Evolutionary conservation across 2,113 vertebrate genomes (phyloP), one percentile per base, ranked within the genome.

Genomic region (Stegastes partitus): DNA sequence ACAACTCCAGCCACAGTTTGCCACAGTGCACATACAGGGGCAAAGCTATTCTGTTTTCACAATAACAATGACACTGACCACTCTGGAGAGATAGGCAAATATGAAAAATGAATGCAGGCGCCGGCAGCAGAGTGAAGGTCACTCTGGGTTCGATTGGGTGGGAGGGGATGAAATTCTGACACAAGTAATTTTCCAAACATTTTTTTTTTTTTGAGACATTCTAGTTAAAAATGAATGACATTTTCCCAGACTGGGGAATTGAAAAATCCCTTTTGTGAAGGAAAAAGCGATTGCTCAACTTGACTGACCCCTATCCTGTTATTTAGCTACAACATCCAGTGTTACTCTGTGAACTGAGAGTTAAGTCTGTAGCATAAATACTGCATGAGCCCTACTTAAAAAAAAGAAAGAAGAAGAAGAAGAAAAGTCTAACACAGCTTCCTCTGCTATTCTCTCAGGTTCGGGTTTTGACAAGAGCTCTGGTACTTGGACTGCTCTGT

Each of bases 381-480:
- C 70, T 88, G 76, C 71, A 92, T 80, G 82, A 86, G 54, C 19
- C 21, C 19, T 37, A n/a, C 49, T 77, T 71, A n/a, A 58, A 72
- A 62, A 42, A 61, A 55, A 56, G 49, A 56, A 42, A 22, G n/a
- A 47, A 55, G 51, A 66, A 49, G 59, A 39, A 51, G 31, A 55
- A 55, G 66, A 49, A 63, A 39, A 51, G 31, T 66, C 56, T 89
- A 70, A 86, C 77, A 53, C 49, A 51, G 15, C 68, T 72, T 34
- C 49, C 66, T 55, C 74, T 79, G 21, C 53, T 77, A 39, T 74
- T 51, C 85, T 90, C 61, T 23, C 81, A 97, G 97, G 97, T 66
- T 93, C 77, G 22, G 93, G 95, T 11, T 97, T 97, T 25, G 96
- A 97, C 93, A 97, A 95, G 84, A 96, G 91, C 74, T 98, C 96